Evolutionary conservation across 92 coral and sea anemone species (phyloP), one percentile per base, ranked within the genome.

Genomic region (Zoanthus sociatus): DNA sequence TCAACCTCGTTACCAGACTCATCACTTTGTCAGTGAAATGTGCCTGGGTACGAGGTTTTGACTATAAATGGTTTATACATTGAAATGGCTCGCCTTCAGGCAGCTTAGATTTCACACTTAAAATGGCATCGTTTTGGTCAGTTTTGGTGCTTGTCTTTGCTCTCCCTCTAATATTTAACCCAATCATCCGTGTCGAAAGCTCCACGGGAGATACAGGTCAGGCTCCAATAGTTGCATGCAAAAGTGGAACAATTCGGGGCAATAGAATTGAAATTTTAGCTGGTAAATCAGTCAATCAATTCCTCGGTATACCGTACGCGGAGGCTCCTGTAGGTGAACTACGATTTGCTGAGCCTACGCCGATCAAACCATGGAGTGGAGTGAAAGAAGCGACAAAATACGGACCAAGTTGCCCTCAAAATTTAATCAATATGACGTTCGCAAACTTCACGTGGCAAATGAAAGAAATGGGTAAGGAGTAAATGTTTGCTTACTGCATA

Each of bases 381-480:
- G 30, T 55, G 48, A 55, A 67, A 56, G 68, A 77, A 5, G 67
- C 69, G 26, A 55, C 82, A 3, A 54, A 77, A 33, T 77, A 77
- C 31, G 69, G 82, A 16, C 82, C 82, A n/a, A 53, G 68, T 56
- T 77, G 82, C 30, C 82, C 82, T 16, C 82, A 77, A 58, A 77
- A 77, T 42, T 0, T 10, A 7, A 31, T 78, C 46, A 56, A 58
- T 69, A 33, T 78, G 48, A 14, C 32, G 6, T 6, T 31, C 4
- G 47, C 15, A 11, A 56, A 78, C 83, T 11, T 12, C 13, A 51
- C 70, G 3, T 30, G 47, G 69, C 21, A 56, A 1, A 9, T 50
- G 16, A 31, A 56, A 15, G 70, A 13, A 78, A 9, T 56, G 6
- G 70, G 83, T 78, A 37, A 78, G 71, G 3, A 45, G 12, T 46